Evolutionary conservation across 2,113 vertebrate genomes (phyloP).

Genomic region (Gila orcuttii): DNA sequence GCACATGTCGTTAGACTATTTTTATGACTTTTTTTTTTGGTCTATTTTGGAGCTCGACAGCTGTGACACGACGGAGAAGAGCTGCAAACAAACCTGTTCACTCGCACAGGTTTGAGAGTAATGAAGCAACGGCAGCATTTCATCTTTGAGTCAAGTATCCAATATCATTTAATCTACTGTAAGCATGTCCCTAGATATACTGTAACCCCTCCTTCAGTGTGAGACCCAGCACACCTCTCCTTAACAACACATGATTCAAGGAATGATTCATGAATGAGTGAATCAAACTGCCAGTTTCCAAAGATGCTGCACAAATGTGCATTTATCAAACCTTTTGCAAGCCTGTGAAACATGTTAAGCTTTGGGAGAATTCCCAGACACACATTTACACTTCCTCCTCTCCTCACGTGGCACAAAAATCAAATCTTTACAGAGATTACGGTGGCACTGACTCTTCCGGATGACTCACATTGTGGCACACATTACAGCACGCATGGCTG

Average conservation of each 20-base stretch:
- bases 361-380: slow-evolving; percentile 25
- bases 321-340: neutral
- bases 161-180: neutral
- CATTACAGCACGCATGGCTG: slow-evolving; percentile 18
- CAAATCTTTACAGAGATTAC: slow-evolving; percentile 64
- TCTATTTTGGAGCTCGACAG: neutral
- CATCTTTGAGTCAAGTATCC: neutral
- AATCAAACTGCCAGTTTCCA: neutral
- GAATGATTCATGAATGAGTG: neutral
- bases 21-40: neutral
- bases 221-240: neutral
- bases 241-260: neutral
- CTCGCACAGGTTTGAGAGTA: neutral
- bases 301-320: neutral
- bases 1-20: neutral
- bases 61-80: neutral
- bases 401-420: slow-evolving; percentile 49
- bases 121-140: neutral
- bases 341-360: neutral
- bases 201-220: neutral
- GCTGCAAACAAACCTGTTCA: neutral
- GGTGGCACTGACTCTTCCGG: slow-evolving; percentile 65
- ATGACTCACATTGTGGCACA: slow-evolving; percentile 57
- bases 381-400: slow-evolving; percentile 3
- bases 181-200: neutral